Evolutionary conservation across 1,140 invertebrate genomes (phyloP).

Genomic region (Formica selysi): DNA sequence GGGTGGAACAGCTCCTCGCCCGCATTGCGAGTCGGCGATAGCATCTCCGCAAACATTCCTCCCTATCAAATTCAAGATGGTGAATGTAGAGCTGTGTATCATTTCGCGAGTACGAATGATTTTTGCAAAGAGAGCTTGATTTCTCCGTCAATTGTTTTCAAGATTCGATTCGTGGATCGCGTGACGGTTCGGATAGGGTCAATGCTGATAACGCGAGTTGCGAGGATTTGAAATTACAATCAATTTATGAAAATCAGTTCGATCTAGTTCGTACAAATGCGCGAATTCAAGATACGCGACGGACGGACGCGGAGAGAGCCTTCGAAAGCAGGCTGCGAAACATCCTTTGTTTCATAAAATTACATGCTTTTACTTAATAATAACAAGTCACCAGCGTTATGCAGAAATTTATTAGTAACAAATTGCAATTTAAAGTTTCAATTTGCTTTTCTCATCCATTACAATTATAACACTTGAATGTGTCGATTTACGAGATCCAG

Average conservation of each 20-base stretch:
- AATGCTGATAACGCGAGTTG: slow-evolving; percentile 10
- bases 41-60: slow-evolving; percentile 23
- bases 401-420: background rate
- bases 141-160: background rate
- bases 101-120: background rate
- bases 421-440: background rate
- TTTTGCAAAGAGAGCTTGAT: background rate
- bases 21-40: slow-evolving; percentile 35
- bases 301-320: background rate
- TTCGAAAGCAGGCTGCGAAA: background rate
- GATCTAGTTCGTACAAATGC: background rate
- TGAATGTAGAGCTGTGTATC: background rate
- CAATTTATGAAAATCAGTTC: background rate
- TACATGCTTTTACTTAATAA: background rate
- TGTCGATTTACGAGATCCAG: too few species aligned
- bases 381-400: background rate
- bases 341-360: background rate
- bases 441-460: background rate
- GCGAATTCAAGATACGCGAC: background rate
- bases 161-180: background rate
- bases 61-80: slow-evolving; percentile 52
- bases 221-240: slow-evolving; percentile 6
- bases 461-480: background rate
- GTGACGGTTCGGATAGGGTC: background rate
- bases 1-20: slow-evolving; percentile 38